phyloP scores from a whole-genome alignment of 2,113 vertebrate genomes.

The Toxotes jaculatrix region DNA sequence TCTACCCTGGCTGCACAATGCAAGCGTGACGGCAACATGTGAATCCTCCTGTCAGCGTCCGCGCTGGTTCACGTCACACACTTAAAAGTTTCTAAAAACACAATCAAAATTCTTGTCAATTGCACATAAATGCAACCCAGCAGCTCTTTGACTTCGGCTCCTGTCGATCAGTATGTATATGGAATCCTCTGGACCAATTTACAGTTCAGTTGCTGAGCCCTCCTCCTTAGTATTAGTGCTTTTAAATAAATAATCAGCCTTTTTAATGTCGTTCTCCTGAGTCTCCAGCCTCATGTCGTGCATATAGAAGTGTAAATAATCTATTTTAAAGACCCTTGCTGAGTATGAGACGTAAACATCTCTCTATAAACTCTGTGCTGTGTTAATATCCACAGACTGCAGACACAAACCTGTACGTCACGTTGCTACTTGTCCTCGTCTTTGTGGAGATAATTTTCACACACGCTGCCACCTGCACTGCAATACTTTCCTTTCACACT shows the following conservation, averaged over 20 bases:
- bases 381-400: slow-evolving; percentile 9
- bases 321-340: background rate
- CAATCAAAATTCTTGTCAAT: background rate
- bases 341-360: background rate
- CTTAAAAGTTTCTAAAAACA: background rate
- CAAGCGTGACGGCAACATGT: slow-evolving; percentile 36
- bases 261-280: slow-evolving; percentile 25
- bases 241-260: slow-evolving; percentile 53
- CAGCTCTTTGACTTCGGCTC: background rate
- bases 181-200: background rate
- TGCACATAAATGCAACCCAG: background rate
- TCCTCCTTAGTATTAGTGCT: slow-evolving; percentile 18
- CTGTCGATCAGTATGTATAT: slow-evolving; percentile 1
- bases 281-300: slow-evolving; percentile 12
- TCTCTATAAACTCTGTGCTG: background rate
- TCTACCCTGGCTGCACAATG: slow-evolving; percentile 21
- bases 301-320: slow-evolving; percentile 9
- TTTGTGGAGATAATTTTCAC: background rate
- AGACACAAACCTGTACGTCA: background rate
- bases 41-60: background rate
- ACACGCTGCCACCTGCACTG: background rate
- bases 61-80: background rate
- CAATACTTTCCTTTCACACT: slow-evolving; percentile 27
- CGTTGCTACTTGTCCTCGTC: background rate
- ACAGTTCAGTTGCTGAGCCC: slow-evolving; percentile 21